Evolutionary conservation across 2,888 invertebrate species (phyloP).

Genomic region (Plagodis dolabraria): DNA sequence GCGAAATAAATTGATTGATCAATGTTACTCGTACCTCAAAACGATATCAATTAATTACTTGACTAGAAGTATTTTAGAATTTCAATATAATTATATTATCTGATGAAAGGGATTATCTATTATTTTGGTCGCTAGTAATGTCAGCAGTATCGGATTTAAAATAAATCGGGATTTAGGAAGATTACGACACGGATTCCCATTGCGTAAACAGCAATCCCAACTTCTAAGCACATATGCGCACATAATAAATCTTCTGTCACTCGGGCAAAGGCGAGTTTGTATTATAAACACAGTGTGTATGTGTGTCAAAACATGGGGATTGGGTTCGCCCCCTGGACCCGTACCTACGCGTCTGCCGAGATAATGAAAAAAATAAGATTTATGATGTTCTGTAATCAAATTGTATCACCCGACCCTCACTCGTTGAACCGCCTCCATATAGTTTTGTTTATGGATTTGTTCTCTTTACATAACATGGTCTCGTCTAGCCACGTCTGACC

Average conservation of each 20-base stretch:
- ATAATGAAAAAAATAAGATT: constrained; percentile 84
- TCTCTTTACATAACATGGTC: constrained; percentile 39
- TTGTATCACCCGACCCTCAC: constrained; percentile 75
- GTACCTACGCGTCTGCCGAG: constrained; percentile 55
- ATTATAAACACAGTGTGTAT: constrained; percentile 77
- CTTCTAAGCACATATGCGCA: constrained; percentile 76
- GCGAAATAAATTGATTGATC: constrained; percentile 43
- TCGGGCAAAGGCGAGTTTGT: constrained; percentile 66
- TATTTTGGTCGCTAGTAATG: constrained; percentile 25
- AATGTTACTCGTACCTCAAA: constrained; percentile 12
- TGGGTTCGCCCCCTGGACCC: constrained; percentile 62
- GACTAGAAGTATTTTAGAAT: not conserved
- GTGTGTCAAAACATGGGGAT: constrained; percentile 83
- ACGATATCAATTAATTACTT: not conserved
- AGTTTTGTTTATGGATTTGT: constrained; percentile 62
- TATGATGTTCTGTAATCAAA: constrained; percentile 82
- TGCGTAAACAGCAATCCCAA: constrained; percentile 71
- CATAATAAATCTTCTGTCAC: constrained; percentile 81
- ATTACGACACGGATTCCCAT: constrained; percentile 52
- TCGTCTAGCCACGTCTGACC: constrained; percentile 2
- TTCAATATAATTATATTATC: constrained; percentile 16
- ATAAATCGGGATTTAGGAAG: constrained; percentile 48
- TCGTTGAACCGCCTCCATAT: constrained; percentile 51
- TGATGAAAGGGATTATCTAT: constrained; percentile 9
- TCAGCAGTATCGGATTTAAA: constrained; percentile 46